Evolutionary conservation across 2,888 invertebrate species (phyloP).

Genomic region (Noctuana brunneofusca): DNA sequence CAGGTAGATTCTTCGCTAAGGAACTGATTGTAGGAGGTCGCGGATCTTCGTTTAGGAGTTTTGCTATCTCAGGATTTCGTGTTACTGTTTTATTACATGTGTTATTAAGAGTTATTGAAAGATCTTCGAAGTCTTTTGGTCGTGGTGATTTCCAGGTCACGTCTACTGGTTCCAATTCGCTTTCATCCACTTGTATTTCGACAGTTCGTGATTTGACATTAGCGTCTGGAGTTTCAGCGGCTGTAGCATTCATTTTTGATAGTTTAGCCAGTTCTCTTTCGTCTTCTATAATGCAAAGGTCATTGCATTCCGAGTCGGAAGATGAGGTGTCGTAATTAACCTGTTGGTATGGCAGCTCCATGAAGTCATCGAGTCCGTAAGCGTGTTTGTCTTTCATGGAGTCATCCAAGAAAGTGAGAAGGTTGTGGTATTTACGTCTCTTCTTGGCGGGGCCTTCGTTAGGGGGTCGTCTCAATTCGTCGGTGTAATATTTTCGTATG

Average conservation of each 20-base stretch:
- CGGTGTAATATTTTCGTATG: slow-evolving; percentile 18
- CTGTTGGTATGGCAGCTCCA: neutral
- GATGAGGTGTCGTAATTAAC: neutral
- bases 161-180: too few species aligned
- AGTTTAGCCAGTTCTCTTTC: neutral
- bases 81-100: too few species aligned
- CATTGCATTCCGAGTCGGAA: slow-evolving; percentile 20
- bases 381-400: neutral
- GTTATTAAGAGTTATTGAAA: too few species aligned
- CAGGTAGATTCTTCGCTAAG: too few species aligned
- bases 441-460: slow-evolving; percentile 11
- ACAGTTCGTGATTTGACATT: neutral
- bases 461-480: neutral
- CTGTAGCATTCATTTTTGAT: neutral
- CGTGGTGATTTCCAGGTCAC: too few species aligned
- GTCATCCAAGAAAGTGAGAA: slow-evolving; percentile 13
- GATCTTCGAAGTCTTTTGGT: too few species aligned
- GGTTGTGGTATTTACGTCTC: slow-evolving; percentile 12
- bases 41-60: slow-evolving; percentile 3
- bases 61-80: slow-evolving; percentile 20
- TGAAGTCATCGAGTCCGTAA: neutral
- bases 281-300: slow-evolving; percentile 15
- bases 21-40: neutral
- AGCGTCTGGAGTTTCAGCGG: too few species aligned
- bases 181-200: neutral